A percentile compares a stretch with the other conserved stretches of the same genome.
Conservation (phyloP, 2,113 vertebrate species). For the Pheucticus melanocephalus region DNA sequence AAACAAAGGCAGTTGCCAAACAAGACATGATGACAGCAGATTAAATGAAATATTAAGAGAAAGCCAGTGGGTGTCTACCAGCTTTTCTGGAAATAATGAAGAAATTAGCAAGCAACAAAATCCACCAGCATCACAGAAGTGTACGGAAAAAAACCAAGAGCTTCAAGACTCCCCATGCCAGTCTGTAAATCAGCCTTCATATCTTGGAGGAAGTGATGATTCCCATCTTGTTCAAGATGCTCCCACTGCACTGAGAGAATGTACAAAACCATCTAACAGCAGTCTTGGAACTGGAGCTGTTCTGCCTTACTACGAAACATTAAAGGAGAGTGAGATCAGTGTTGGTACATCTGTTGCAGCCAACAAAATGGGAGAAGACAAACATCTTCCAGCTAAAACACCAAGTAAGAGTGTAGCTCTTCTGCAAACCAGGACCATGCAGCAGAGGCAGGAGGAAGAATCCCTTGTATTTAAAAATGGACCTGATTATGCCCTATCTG, state of each 20-base stretch:
- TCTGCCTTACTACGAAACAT: slow-evolving; percentile 55
- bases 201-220: neutral
- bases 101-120: neutral
- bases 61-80: slow-evolving; percentile 47
- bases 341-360: neutral
- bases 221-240: neutral
- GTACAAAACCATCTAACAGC: neutral
- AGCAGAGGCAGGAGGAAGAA: neutral
- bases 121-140: neutral
- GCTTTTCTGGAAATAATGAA: slow-evolving; percentile 29
- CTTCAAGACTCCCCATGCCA: neutral
- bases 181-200: neutral
- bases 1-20: neutral
- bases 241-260: neutral
- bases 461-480: neutral
- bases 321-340: neutral
- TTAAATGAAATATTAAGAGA: slow-evolving; percentile 36
- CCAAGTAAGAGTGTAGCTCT: neutral
- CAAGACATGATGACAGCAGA: neutral
- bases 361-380: neutral
- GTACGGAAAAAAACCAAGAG: neutral
- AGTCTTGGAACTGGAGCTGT: neutral
- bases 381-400: neutral
- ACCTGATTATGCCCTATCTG: neutral
- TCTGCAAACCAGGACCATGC: neutral